Conservation (phyloP, 2,113 vertebrate species). For the Scopus umbretta region DNA sequence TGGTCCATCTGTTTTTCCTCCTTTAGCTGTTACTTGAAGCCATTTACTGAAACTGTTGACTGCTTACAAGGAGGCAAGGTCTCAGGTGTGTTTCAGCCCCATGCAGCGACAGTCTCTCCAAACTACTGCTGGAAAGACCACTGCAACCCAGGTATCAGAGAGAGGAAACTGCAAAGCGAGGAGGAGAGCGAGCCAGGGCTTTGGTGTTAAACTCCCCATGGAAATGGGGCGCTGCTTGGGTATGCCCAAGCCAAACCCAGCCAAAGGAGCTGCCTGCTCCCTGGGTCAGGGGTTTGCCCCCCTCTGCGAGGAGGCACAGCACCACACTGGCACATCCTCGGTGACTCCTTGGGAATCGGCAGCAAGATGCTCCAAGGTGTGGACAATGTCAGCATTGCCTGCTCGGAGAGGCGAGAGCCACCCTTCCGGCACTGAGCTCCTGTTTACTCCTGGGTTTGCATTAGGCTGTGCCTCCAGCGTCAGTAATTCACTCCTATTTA, state of each 20-base stretch:
- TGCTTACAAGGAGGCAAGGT: background rate
- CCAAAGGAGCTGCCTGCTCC: background rate
- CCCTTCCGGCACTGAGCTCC: background rate
- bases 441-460: background rate
- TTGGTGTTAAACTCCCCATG: accelerated
- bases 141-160: background rate
- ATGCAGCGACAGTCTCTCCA: background rate
- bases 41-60: background rate
- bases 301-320: no score
- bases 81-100: background rate
- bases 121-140: background rate
- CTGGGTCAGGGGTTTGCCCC: accelerated
- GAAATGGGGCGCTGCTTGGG: background rate
- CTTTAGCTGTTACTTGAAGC: background rate
- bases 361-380: background rate
- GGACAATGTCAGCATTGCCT: accelerated
- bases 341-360: accelerated
- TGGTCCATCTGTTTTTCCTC: background rate
- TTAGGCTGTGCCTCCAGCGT: background rate
- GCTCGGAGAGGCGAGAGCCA: background rate
- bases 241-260: background rate
- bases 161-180: background rate
- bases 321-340: accelerated
- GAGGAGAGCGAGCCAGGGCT: background rate
- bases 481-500: background rate